A percentile compares a stretch with the other conserved stretches of the same genome.
Conservation (phyloP, 2,113 vertebrate genomes). For the Smithornis capensis region DNA sequence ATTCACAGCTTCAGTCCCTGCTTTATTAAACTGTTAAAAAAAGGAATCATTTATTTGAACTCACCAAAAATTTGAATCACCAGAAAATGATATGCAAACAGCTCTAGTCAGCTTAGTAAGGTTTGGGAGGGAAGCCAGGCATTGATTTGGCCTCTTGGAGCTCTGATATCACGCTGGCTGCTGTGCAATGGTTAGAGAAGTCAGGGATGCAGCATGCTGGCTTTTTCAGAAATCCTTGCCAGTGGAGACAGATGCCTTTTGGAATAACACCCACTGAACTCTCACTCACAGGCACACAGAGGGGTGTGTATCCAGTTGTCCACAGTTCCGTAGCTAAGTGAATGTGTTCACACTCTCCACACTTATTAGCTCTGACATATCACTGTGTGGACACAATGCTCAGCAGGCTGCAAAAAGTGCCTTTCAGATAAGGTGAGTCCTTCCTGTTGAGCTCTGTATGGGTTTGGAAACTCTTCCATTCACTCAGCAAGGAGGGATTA, state of each 20-base stretch:
- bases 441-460: not conserved
- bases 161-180: not conserved
- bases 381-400: not conserved
- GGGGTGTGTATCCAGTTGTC: not conserved
- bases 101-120: not conserved
- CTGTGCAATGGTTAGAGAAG: not conserved
- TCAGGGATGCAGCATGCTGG: not conserved
- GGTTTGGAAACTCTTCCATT: not conserved
- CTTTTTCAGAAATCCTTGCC: not conserved
- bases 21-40: not conserved
- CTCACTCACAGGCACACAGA: not conserved
- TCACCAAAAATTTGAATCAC: constrained; percentile 46
- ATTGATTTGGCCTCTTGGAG: constrained; percentile 1
- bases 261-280: not conserved
- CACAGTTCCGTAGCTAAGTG: not conserved
- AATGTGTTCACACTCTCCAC: not conserved
- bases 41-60: not conserved
- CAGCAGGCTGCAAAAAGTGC: not conserved
- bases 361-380: not conserved
- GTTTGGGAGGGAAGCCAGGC: constrained; percentile 10
- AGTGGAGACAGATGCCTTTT: not conserved
- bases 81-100: constrained; percentile 18
- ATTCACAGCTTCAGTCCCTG: not conserved
- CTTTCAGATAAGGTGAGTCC: not conserved
- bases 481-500: not conserved